Evolutionary conservation across 1,140 invertebrate genomes (phyloP), one percentile per base, ranked within the genome.

Genomic region (Conopomorpha cramerella): DNA sequence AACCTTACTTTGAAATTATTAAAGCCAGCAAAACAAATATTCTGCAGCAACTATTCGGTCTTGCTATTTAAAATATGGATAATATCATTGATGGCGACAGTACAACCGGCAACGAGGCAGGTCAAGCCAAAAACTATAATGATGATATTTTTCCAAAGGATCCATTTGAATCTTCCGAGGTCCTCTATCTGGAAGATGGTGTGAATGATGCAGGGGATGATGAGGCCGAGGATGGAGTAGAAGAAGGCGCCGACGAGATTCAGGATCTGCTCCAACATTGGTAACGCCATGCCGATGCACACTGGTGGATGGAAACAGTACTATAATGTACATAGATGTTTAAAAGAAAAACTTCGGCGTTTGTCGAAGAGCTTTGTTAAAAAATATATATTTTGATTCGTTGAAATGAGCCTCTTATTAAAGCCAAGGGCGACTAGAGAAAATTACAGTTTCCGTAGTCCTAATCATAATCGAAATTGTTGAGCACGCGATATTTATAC

Each of bases 181-280:
- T 82, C 73, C 27, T 87, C 81, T 81, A 84, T 88, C 37, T 79
- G 71, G 4, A 82, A 83, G 1, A 88, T 76, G 1, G 89, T 88
- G 49, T 96, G 91, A 8, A 96, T 82, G 13, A 93, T 51, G 6
- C 92, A 89, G 30, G 95, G 95, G 44, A 93, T 85, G 32, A 94
- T 88, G 2, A 86, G 68, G 16, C 95, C 92, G 4, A 96, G 79
- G 16, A 90, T 85, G 4, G 91, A 91, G 49, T 92, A 91, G 56
- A 90, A 90, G 25, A 95, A 67, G 1, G 95, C 88, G 8, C 94
- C 95, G 13, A 96, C 89, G n/a, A 95, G 74, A 26, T 91, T 88
- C 36, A 96, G 96, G 46, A 96, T 86, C 6, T 92, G 81, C 40
- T 92, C 92, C 37, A 97, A 77, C 51, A 91, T 82, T 2, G 92